phyloP scores from a whole-genome alignment of 2,113 vertebrate genomes.

The Saccopteryx bilineata region DNA sequence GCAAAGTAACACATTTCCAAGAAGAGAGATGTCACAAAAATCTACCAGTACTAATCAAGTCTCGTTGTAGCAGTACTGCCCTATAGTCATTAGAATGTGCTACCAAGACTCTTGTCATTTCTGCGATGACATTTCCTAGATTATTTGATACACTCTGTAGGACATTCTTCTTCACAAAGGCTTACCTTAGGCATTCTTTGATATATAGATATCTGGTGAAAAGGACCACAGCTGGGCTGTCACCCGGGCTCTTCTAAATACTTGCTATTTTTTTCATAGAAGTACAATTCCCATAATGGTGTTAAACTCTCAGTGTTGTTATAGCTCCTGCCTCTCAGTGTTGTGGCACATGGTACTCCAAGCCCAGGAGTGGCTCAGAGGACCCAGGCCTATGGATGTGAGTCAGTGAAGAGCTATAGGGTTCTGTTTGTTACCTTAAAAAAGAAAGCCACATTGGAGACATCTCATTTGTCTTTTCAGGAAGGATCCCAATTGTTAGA shows the following conservation, averaged over 20 bases:
- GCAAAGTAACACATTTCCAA: constrained; percentile 68
- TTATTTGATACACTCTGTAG: constrained; percentile 42
- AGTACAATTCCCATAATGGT: background rate
- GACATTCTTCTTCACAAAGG: background rate
- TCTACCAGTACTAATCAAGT: constrained; percentile 52
- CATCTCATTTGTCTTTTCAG: background rate
- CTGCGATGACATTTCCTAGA: constrained; percentile 44
- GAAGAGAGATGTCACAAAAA: constrained; percentile 66
- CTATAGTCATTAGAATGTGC: background rate
- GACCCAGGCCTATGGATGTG: too few relatives aligned
- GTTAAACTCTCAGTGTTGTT: background rate
- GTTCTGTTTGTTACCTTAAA: background rate
- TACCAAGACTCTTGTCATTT: constrained; percentile 10
- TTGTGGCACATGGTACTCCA: background rate
- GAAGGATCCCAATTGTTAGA: background rate
- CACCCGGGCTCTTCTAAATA: background rate
- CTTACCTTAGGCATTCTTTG: constrained; percentile 30
- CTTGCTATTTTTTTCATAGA: background rate
- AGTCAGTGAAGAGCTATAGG: background rate
- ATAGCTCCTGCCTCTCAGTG: background rate
- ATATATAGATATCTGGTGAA: constrained; percentile 22
- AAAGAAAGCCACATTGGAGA: background rate
- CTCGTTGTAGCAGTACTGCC: background rate
- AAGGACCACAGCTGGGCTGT: background rate
- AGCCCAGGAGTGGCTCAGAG: background rate